phyloP scores from a whole-genome alignment of 2,888 invertebrate genomes.

The Tinea trinotella region DNA sequence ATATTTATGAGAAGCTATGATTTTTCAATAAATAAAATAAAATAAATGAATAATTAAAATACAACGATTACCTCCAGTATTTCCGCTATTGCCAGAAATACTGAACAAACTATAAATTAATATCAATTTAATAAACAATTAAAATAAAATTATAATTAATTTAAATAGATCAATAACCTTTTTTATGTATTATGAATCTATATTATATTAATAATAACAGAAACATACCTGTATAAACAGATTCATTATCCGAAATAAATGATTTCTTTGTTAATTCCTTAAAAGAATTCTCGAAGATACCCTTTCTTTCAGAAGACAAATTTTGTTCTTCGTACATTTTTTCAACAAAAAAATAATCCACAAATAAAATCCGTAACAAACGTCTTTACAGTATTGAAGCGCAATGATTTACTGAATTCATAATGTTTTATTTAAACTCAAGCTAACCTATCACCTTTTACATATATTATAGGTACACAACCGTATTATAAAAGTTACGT shows the following conservation, averaged over 20 bases:
- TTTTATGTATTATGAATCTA: too few relatives aligned
- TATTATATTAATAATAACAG: too few relatives aligned
- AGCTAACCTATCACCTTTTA: background rate
- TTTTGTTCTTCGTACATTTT: constrained; percentile 51
- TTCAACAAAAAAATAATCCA: background rate
- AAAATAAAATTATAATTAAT: too few relatives aligned
- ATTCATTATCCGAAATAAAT: constrained; percentile 32
- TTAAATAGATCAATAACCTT: too few relatives aligned
- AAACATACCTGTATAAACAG: background rate
- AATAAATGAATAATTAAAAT: too few relatives aligned
- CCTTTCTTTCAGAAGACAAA: constrained; percentile 41
- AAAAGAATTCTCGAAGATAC: constrained; percentile 48
- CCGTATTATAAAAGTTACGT: background rate
- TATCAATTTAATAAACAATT: too few relatives aligned
- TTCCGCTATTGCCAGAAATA: too few relatives aligned
- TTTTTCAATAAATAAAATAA: too few relatives aligned
- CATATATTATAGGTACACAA: background rate
- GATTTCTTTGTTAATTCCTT: constrained; percentile 57
- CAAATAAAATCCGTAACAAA: constrained; percentile 1
- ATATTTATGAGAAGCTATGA: too few relatives aligned
- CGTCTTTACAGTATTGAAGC: constrained; percentile 2
- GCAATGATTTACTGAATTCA: background rate
- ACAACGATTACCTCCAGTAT: too few relatives aligned
- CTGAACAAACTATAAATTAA: too few relatives aligned
- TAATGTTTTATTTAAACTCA: background rate